Conservation (phyloP, 2,113 vertebrate species). For the Limnothrissa miodon region DNA sequence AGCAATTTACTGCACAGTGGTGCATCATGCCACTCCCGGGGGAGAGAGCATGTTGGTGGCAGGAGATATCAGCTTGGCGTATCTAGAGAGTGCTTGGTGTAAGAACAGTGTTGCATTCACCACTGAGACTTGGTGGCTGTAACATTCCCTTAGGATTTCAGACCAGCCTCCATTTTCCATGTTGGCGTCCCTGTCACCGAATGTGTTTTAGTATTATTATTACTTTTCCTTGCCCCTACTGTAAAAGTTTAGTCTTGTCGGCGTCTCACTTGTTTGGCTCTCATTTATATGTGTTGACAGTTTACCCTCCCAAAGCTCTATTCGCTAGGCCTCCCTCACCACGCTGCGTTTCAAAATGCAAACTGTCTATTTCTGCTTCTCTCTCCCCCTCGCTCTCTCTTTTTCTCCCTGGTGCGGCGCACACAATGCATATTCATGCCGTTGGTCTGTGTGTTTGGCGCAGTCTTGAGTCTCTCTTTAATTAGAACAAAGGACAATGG, state of each 20-base stretch:
- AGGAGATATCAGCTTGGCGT: conserved; percentile 43
- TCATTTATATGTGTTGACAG: conserved; percentile 19
- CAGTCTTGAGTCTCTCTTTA: conserved; percentile 35
- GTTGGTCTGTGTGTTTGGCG: conserved; percentile 13
- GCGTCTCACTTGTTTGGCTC: conserved; percentile 6
- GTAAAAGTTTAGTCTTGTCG: conserved; percentile 13
- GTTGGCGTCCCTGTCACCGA: neutral
- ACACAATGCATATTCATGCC: conserved; percentile 43
- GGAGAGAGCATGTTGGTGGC: conserved; percentile 44
- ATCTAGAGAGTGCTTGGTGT: neutral
- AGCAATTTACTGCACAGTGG: conserved; percentile 62
- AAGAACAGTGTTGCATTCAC: neutral
- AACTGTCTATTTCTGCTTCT: neutral
- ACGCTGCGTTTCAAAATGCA: neutral
- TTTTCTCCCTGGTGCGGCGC: neutral
- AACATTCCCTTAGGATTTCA: neutral
- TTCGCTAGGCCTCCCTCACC: neutral
- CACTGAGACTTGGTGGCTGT: neutral
- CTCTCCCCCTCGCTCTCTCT: neutral
- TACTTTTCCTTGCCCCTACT: neutral
- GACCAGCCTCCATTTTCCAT: neutral
- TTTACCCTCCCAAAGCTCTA: conserved; percentile 1
- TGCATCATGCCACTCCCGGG: conserved; percentile 48
- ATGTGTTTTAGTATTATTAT: neutral
- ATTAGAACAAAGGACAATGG: conserved; percentile 61